Percentiles rank a stretch among this genome's conserved stretches.
Evolutionary conservation across 2,113 vertebrate species (phyloP).

Genomic region (Crotalus viridis): DNA sequence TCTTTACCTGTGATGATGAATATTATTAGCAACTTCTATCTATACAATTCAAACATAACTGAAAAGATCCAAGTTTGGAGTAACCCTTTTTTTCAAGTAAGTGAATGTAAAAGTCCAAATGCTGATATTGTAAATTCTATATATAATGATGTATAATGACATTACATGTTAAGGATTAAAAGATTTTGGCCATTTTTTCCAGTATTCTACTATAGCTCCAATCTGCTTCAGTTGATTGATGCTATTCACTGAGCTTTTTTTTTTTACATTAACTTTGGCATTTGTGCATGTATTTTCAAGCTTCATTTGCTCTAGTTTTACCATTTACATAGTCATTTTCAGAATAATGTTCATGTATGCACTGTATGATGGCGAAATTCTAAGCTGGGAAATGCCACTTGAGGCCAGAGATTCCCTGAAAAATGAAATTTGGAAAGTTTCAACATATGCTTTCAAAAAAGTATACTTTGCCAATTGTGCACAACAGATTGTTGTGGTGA

Average conservation of each 20-base stretch:
- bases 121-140: neutral
- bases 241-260: neutral
- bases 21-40: slow-evolving; percentile 88
- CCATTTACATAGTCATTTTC: neutral
- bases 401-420: neutral
- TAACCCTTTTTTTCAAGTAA: slow-evolving; percentile 85
- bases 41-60: slow-evolving; percentile 78
- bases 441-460: neutral
- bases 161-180: neutral
- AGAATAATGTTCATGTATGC: neutral
- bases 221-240: neutral
- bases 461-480: neutral
- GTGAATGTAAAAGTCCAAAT: slow-evolving; percentile 17
- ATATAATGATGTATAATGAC: neutral
- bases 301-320: neutral
- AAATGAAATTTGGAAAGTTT: neutral
- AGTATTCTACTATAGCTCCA: neutral
- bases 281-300: neutral
- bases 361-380: neutral
- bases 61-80: slow-evolving; percentile 87
- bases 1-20: slow-evolving; percentile 90
- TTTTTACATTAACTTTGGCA: neutral
- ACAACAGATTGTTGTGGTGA: neutral
- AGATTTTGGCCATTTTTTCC: neutral
- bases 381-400: neutral